Conservation (phyloP, 2,797 vertebrate genomes). For the Myoxocephalus aenaeus region DNA sequence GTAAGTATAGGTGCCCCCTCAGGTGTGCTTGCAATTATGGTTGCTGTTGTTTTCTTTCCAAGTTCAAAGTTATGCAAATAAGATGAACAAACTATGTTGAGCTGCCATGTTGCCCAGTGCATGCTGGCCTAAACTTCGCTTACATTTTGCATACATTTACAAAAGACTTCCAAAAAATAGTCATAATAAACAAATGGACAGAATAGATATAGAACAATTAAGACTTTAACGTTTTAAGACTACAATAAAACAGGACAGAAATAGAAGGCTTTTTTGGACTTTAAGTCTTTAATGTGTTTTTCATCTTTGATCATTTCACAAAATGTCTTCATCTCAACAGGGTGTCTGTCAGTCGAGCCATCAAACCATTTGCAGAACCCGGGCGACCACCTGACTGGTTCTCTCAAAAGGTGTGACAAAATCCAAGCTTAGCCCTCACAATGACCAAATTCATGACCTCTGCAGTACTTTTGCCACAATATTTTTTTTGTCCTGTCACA, state of each 20-base stretch:
- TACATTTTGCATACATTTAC: not conserved
- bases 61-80: not conserved
- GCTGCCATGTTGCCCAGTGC: not conserved
- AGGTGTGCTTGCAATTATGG: not conserved
- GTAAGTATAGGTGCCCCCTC: not conserved
- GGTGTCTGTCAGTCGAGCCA: constrained; percentile 98
- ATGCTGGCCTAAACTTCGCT: constrained; percentile 9
- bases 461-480: constrained; percentile 1
- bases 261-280: not conserved
- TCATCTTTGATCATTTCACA: not conserved
- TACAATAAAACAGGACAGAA: not conserved
- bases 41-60: constrained; percentile 4
- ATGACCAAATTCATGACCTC: not conserved
- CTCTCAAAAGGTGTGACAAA: constrained; percentile 91
- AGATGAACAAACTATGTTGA: not conserved
- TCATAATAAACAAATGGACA: not conserved
- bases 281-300: not conserved
- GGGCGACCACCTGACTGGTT: constrained; percentile 98
- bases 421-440: not conserved
- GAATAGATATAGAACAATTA: not conserved
- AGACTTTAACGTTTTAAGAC: not conserved
- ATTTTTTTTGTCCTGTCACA: constrained; percentile 2
- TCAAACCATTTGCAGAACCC: constrained; percentile 96
- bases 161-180: not conserved
- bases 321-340: constrained; percentile 72